Evolutionary conservation across 2,888 invertebrate species (phyloP), one percentile per base, ranked within the genome.

Genomic region (Anthrax anthrax): DNA sequence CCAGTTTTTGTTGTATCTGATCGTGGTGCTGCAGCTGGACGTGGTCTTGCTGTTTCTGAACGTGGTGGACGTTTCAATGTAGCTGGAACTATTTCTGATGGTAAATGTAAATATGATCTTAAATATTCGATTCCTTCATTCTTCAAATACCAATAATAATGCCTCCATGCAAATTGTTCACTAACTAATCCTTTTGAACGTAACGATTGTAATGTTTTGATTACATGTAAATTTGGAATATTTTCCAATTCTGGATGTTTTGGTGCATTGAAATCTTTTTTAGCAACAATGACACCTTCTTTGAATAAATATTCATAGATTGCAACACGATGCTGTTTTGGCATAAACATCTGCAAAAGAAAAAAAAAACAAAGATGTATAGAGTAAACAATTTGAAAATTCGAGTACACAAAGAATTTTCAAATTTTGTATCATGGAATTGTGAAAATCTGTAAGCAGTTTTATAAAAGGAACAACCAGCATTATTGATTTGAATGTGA

Each of bases 91-190:
- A 98, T 97, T 78, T 98, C 98, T 52, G 95, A 84, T 10, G 98
- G 97, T 62, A 99, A 76, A 64, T 98, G 95, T 54, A 99, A 78
- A 72, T 87, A 96, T 62, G 86, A 86, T 55, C 98, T 78, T 55
- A 99, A 74, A 70, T 92, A 97, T 67, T 91, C 89, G 66, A 98
- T 97, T 56, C 98, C 98, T 62, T 96, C 92, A 67, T 98, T 97
- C 54, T 95, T 98, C 57, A 98, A 75, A 71, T 68, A 81, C 96
- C 97, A 99, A 70, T 99, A 99, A 63, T 89, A 98, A 70, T 98
- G 97, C 61, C 97, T 82, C 98, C 98, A 99, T 5, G 97, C 96
- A 70, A 98, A 98, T 72, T 98, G 97, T 76, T 98, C 97, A 69
- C 88, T 91, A n/a, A 98, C 98, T 62, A 83, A 88, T 50, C 96